These are phyloP conservation scores for Chrysolina oricalcia DNA, from an alignment of 2,888 invertebrate genomes.

Conservation along the genomic window DNA sequence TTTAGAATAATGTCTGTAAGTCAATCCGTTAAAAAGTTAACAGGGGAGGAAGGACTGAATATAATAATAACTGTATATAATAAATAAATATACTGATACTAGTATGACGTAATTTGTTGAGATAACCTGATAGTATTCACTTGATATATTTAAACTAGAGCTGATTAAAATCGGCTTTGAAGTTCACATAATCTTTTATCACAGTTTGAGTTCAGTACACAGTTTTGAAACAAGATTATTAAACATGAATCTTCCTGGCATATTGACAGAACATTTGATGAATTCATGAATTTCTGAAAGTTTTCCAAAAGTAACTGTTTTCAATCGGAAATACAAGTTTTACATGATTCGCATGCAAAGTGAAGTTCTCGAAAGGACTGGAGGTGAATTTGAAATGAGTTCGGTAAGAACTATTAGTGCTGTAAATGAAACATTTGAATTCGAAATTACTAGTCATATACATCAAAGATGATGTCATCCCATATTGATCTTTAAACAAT, in stretches of 20 bases:
- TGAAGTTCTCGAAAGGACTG: background rate
- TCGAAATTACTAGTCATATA: background rate
- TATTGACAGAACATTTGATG: background rate
- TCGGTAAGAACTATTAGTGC: conserved; percentile 24
- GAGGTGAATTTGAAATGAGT: conserved; percentile 19
- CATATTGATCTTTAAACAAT: background rate
- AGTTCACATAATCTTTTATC: background rate
- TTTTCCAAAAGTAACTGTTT: background rate
- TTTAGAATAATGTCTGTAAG: too few species aligned
- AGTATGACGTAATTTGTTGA: background rate
- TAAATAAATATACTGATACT: background rate
- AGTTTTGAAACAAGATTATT: background rate
- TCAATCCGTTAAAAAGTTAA: too few species aligned
- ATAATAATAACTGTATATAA: background rate
- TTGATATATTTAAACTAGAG: conserved; percentile 3
- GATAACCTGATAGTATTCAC: conserved; percentile 18
- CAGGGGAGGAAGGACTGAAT: too few species aligned
- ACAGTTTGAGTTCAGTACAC: background rate
- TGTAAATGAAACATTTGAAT: background rate
- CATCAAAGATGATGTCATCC: conserved; percentile 2
- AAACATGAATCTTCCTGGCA: background rate
- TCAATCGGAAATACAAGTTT: background rate
- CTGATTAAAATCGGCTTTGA: conserved; percentile 1
- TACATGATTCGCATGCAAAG: background rate
- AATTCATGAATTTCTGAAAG: too few species aligned